Base-by-base conservation (phyloP, 2,888 invertebrate species). In the Neuroscelio doddi region DNA sequence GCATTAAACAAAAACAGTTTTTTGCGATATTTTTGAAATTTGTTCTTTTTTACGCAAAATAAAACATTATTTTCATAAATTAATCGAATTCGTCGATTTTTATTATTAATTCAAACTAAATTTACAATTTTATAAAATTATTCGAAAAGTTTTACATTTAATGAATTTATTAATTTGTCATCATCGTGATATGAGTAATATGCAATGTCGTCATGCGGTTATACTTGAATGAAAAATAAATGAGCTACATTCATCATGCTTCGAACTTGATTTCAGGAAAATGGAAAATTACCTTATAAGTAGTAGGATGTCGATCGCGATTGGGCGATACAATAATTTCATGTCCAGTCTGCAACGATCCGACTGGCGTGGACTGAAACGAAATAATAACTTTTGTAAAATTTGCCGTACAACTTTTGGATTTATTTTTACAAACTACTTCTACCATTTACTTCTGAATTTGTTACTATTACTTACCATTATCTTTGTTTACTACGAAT, bases 321-420 rank as follows among this genome's bases (percentile, higher is more conserved):
- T 93, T 94, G 73, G 95, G 95, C 77, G 96, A 95, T 76, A 94
- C 92, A 73, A 96, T 92, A 74, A 94, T 91, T 87, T 96, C 96
- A 85, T 95, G 95, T 77, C 93, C 93, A 74, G 95, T 95, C 87
- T 94, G 95, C 81, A 95, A 88, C 46, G 96, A 95, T 81, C 95
- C 95, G 82, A 96, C 94, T 65, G 96, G 95, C 70, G 96, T 96
- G 73, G 95, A 95, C 96, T 96, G 90, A 71, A 89, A 89, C 73
- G 68, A 71, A 82, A 32, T 3, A 32, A 50, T 21, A 55, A 53
- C 56, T 32, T 56, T 45, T 32, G 68, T 63, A 51, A 67, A 58
- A 21, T 21, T 5, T 27, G 14, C 17, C 49, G 15, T 34, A 30
- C n/a, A n/a, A n/a, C n/a, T n/a, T n/a, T n/a, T n/a, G n/a, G n/a